These are phyloP conservation scores for Siniperca scherzeri DNA, from an alignment of 2,797 vertebrate species.

Conservation along the genomic window DNA sequence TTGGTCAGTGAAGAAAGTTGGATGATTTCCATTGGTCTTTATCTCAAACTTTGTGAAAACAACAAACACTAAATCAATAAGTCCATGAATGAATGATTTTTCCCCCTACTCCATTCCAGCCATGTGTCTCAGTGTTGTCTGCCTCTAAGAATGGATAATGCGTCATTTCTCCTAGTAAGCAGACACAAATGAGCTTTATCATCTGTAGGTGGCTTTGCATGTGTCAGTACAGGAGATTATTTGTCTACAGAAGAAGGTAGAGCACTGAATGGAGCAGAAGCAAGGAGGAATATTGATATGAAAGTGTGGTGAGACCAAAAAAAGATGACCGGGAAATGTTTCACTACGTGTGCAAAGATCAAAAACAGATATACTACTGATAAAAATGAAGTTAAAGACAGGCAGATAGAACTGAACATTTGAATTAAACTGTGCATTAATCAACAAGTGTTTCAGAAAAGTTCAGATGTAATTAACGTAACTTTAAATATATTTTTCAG, in stretches of 20 bases:
- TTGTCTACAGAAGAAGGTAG: constrained; percentile 50
- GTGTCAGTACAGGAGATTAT: constrained; percentile 74
- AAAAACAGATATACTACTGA: background rate
- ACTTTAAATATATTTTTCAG: background rate
- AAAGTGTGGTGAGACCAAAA: background rate
- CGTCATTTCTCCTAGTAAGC: constrained; percentile 80
- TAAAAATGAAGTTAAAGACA: background rate
- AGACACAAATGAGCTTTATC: constrained; percentile 84
- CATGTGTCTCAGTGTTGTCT: constrained; percentile 45
- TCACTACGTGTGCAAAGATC: background rate
- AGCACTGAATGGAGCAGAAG: constrained; percentile 32
- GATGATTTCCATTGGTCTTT: constrained; percentile 11
- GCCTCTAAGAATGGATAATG: constrained; percentile 75
- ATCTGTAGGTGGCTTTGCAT: constrained; percentile 74
- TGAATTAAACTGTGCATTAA: background rate
- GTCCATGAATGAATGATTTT: constrained; percentile 22
- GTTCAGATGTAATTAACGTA: background rate
- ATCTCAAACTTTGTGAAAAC: constrained; percentile 19
- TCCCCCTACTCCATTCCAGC: constrained; percentile 17
- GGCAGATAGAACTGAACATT: background rate
- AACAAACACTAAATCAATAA: constrained; percentile 19
- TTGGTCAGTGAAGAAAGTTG: constrained; percentile 21
- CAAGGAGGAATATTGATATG: background rate
- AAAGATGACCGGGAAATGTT: background rate
- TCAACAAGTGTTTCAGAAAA: background rate